Evolutionary conservation across 2,888 invertebrate species (phyloP).

Genomic region (Strigamia maritima): DNA sequence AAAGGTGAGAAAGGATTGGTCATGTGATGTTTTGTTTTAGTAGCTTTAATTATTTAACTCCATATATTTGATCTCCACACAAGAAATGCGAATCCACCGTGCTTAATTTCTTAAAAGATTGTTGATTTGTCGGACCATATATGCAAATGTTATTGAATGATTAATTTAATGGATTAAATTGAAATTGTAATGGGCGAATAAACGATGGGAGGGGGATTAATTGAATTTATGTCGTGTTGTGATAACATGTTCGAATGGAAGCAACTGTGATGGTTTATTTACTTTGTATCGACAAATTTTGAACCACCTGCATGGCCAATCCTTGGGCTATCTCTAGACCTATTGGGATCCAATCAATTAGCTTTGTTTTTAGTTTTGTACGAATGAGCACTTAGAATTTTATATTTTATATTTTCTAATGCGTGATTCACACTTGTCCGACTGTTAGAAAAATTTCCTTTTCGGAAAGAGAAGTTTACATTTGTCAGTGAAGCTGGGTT

Average conservation of each 20-base stretch:
- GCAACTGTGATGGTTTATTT: slow-evolving; percentile 2
- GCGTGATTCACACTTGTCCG: too few species aligned
- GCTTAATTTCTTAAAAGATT: too few species aligned
- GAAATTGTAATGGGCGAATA: background rate
- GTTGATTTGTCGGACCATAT: too few species aligned
- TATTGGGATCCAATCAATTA: background rate
- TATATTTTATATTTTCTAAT: background rate
- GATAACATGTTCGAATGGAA: background rate
- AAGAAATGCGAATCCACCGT: too few species aligned
- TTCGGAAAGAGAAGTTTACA: too few species aligned
- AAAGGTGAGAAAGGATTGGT: slow-evolving; percentile 13
- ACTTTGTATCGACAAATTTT: background rate
- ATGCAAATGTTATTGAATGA: background rate
- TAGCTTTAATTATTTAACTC: too few species aligned
- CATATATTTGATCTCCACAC: too few species aligned
- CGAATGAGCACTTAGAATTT: background rate
- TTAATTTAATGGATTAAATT: background rate
- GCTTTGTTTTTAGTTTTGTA: slow-evolving; percentile 9
- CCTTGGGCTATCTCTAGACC: background rate
- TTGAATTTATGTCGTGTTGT: background rate
- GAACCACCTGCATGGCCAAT: background rate
- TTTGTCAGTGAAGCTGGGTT: too few species aligned
- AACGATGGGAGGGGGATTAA: background rate
- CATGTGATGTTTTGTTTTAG: background rate
- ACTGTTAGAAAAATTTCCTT: too few species aligned